Base-by-base conservation (phyloP, 2,797 vertebrate species). In the Sebastiscus tertius region DNA sequence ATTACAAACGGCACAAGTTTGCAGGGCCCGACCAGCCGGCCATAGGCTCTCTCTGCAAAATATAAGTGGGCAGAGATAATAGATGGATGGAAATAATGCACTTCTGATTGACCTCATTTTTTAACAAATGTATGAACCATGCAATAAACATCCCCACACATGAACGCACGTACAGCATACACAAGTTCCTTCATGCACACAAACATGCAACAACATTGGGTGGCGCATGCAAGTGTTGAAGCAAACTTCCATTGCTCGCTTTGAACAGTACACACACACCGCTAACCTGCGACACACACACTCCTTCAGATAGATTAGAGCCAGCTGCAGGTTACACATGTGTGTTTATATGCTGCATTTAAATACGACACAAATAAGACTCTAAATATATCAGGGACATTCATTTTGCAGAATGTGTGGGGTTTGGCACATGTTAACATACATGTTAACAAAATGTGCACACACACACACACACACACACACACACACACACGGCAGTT, bases 311-410 rank as follows among this genome's bases (percentile, higher is more conserved):
- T 76, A 69, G 78, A 89, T 81, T 52, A 79, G 60, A 74, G 75
- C 72, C 85, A 85, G 80, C 82, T 87, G 87, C 74, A 76, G 70
- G 59, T 52, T 69, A 26, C 31, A 76, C 49, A 75, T 11, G 4
- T 56, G 16, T n/a, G 71, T 70, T 63, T 11, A 72, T 42, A 13
- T 39, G 60, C 13, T 55, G 46, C 67, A 65, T n/a, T n/a, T 70
- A 33, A 55, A 27, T 27, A 56, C 52, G 34, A 27, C 26, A 27
- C 26, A 27, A 27, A 27, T 27, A 52, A 73, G 27, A 3, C 9
- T 3, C 11, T 12, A 16, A 75, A 75, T 59, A 29, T 27, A 18
- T 55, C 8, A 67, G 18, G 39, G 61, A 61, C 27, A 54, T 54
- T 70, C 16, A 64, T 42, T 70, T 42, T 33, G 49, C 58, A 66